Percentiles rank a stretch among this genome's conserved stretches.
Evolutionary conservation across 2,797 vertebrate species (phyloP).

Genomic region (Perodicticus potto): DNA sequence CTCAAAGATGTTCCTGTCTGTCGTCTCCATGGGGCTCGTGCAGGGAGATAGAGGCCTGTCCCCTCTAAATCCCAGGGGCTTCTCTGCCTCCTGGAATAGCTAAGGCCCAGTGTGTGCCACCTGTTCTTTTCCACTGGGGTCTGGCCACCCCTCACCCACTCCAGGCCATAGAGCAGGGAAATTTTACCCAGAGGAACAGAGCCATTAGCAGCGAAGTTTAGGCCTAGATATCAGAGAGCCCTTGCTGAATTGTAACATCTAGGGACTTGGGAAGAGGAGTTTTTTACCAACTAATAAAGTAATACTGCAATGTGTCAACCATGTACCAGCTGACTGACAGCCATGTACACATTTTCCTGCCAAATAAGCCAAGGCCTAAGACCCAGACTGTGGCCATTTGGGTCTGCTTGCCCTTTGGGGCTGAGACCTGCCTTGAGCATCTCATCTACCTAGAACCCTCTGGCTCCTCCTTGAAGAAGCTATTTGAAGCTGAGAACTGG

Average conservation of each 20-base stretch:
- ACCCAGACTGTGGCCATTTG: not conserved
- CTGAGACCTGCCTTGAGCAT: not conserved
- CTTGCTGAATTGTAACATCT: too few relatives aligned
- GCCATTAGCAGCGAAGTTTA: not conserved
- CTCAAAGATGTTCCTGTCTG: not conserved
- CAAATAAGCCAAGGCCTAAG: not conserved
- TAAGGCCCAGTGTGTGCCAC: not conserved
- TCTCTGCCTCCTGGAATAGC: not conserved
- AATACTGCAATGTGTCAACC: not conserved
- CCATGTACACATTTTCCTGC: not conserved
- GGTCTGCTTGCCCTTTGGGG: not conserved
- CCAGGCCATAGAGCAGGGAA: not conserved
- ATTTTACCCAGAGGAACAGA: not conserved
- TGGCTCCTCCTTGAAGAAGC: not conserved
- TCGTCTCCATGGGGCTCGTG: not conserved
- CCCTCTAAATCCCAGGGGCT: not conserved
- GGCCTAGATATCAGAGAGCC: not conserved
- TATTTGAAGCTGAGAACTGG: not conserved
- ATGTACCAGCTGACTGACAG: not conserved
- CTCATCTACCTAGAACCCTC: not conserved
- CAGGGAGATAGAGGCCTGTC: not conserved
- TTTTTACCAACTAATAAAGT: not conserved
- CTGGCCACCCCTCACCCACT: rapidly evolving
- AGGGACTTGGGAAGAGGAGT: rapidly evolving
- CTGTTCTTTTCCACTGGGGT: not conserved